phyloP scores from a whole-genome alignment of 2,113 vertebrate genomes.

The Misgurnus mizolepis region DNA sequence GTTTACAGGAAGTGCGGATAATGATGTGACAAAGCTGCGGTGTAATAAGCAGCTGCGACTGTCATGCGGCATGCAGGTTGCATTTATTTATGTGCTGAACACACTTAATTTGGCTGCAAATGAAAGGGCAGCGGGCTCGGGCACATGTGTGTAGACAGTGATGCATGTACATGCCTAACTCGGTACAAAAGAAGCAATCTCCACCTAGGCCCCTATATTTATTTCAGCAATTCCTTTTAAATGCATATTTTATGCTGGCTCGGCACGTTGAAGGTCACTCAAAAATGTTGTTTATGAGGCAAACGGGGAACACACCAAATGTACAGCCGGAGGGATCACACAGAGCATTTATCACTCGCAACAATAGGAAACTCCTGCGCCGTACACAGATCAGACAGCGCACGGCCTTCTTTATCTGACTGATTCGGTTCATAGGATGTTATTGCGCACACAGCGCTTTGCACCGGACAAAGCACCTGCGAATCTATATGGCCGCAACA shows the following conservation, averaged over 20 bases:
- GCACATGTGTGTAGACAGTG: conserved; percentile 71
- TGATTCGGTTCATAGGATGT: conserved; percentile 7
- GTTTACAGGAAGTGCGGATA: conserved; percentile 61
- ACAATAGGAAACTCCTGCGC: conserved; percentile 62
- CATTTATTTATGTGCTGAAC: conserved; percentile 78
- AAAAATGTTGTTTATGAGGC: conserved; percentile 71
- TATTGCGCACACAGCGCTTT: conserved; percentile 31
- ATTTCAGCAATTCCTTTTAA: conserved; percentile 71
- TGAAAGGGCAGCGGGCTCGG: conserved; percentile 71
- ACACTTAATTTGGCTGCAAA: conserved; percentile 78
- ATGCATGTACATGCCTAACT: conserved; percentile 74
- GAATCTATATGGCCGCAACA: conserved; percentile 13
- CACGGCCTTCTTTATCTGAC: conserved; percentile 19
- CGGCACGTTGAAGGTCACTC: conserved; percentile 79
- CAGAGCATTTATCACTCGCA: conserved; percentile 73
- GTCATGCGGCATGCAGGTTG: conserved; percentile 63
- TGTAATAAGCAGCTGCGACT: conserved; percentile 73
- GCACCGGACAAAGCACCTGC: conserved; percentile 18
- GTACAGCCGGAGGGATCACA: conserved; percentile 67
- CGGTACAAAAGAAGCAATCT: conserved; percentile 78
- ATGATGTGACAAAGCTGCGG: conserved; percentile 71
- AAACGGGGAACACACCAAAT: conserved; percentile 64
- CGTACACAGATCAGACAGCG: background rate
- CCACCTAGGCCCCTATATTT: conserved; percentile 61
- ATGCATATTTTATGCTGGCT: conserved; percentile 83